phyloP scores from a whole-genome alignment of 2,113 vertebrate genomes.

The Collichthys lucidus region DNA sequence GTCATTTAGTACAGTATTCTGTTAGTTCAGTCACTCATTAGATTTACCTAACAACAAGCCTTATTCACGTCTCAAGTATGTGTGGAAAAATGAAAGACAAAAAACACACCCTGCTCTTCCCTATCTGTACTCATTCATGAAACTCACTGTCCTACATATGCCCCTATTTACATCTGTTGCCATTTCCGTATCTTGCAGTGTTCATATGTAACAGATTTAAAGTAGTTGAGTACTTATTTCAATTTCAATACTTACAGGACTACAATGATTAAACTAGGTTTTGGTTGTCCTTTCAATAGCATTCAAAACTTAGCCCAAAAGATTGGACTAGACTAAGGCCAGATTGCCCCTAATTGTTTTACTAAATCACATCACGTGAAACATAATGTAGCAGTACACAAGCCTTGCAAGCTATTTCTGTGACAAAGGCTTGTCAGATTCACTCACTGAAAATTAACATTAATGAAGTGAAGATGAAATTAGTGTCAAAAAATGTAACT shows the following conservation, averaged over 20 bases:
- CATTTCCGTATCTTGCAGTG: background rate
- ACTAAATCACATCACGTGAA: background rate
- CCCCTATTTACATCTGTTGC: background rate
- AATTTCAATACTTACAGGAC: background rate
- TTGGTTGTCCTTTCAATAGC: background rate
- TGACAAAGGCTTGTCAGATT: background rate
- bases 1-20: too few species aligned
- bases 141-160: background rate
- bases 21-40: too few species aligned
- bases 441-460: background rate
- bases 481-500: background rate
- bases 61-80: too few species aligned
- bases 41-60: too few species aligned
- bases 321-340: background rate
- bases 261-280: background rate
- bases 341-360: background rate
- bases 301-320: background rate
- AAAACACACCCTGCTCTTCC: too few species aligned
- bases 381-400: background rate
- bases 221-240: too few species aligned
- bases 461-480: background rate
- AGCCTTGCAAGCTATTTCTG: background rate
- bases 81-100: too few species aligned
- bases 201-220: conserved; percentile 1
- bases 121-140: background rate